A percentile compares a stretch with the other conserved stretches of the same genome.
phyloP scores from a whole-genome alignment of 2,113 vertebrate species.

The Stigmatopora argus region DNA sequence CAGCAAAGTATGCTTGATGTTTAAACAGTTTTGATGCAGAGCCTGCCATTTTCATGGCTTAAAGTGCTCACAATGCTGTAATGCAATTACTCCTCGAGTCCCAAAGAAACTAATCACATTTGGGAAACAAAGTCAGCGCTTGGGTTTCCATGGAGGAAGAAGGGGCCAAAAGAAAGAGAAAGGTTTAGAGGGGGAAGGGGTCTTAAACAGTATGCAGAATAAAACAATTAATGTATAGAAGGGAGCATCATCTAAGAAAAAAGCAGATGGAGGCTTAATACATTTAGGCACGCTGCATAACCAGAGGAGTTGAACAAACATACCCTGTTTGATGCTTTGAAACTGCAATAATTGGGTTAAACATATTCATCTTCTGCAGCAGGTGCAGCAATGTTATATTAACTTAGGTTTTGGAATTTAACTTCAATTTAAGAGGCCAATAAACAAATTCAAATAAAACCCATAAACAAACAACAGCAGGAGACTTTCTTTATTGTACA shows the following conservation, averaged over 20 bases:
- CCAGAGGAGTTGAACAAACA: slow-evolving; percentile 50
- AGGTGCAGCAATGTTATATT: slow-evolving; percentile 45
- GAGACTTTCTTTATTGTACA: slow-evolving; percentile 12
- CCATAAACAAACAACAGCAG: slow-evolving; percentile 21
- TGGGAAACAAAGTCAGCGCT: slow-evolving; percentile 69
- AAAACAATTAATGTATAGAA: slow-evolving; percentile 66
- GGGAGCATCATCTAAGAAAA: slow-evolving; percentile 63
- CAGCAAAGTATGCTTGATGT: slow-evolving; percentile 38
- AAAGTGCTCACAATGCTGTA: slow-evolving; percentile 66
- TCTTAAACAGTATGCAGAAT: slow-evolving; percentile 60
- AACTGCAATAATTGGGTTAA: slow-evolving; percentile 28
- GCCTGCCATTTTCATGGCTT: slow-evolving; percentile 58
- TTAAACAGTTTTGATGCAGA: slow-evolving; percentile 74
- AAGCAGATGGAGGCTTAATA: slow-evolving; percentile 73
- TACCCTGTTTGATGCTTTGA: slow-evolving; percentile 18
- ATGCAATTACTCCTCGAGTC: slow-evolving; percentile 73
- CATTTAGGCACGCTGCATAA: slow-evolving; percentile 69
- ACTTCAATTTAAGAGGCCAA: neutral
- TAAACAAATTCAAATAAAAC: slow-evolving; percentile 26
- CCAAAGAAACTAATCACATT: slow-evolving; percentile 74
- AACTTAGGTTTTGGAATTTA: slow-evolving; percentile 11
- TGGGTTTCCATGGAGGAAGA: slow-evolving; percentile 65
- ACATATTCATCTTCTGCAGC: slow-evolving; percentile 47
- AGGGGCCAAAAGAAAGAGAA: slow-evolving; percentile 48
- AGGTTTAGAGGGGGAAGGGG: slow-evolving; percentile 26